Evolutionary conservation across 2,113 vertebrate species (phyloP), one percentile per base, ranked within the genome.

Genomic region (Oncorhynchus clarkii): DNA sequence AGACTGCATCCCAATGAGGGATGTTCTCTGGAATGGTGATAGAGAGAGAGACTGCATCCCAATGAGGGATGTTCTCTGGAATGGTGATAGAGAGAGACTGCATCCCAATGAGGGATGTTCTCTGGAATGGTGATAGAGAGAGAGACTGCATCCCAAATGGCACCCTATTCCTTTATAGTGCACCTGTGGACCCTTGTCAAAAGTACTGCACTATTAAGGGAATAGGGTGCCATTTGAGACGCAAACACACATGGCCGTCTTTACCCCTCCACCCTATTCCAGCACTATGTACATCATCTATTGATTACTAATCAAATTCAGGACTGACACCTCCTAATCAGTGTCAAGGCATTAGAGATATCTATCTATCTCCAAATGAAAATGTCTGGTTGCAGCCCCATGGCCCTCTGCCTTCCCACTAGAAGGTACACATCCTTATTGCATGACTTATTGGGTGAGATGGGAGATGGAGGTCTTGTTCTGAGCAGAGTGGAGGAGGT

Each of bases 281-380:
- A 76, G 59, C 64, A 80, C 79, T 29, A 13, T n/a, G 72, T 84
- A 84, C 83, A 85, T 86, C 84, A 84, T 87, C 80, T 88, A 87
- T 92, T 88, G 85, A 87, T 80, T 90, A 83, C 78, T 76, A 83
- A 87, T 93, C 86, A 91, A 89, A 90, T 84, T 74, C 78, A 86
- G 81, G 77, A 82, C 88, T 65, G 89, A 87, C 90, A 89, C 88
- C 89, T 86, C 85, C 81, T 90, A 91, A 91, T 91, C 88, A 92
- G 85, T 78, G 80, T 74, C 74, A 87, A 78, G 80, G 85, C 87
- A 91, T 92, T 88, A 90, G 86, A 83, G 86, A 45, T 45, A 45
- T 45, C 9, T 11, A 86, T 80, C 80, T 90, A 89, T 92, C 88
- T 93, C 70, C 86, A 88, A 91, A 91, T 90, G 88, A 83, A 88